Conservation (phyloP, 2,888 invertebrate species). For the Ischnus inquisitorius region DNA sequence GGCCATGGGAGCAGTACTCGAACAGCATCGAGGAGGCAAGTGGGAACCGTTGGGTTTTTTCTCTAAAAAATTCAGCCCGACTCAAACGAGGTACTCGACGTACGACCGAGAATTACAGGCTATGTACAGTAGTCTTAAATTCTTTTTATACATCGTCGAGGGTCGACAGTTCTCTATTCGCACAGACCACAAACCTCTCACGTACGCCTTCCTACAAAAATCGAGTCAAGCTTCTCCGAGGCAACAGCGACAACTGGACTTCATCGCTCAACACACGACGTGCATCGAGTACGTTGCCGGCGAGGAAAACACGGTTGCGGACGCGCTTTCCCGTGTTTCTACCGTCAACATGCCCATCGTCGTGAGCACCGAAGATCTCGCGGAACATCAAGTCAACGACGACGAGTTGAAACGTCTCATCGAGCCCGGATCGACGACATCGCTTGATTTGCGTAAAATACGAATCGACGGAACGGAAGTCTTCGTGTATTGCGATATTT, state of each 20-base stretch:
- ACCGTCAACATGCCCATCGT: conserved; percentile 2
- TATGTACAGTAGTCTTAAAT: conserved; percentile 31
- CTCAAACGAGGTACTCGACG: neutral
- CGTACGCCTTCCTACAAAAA: neutral
- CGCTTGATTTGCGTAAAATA: neutral
- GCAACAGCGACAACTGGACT: conserved; percentile 14
- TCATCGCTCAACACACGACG: conserved; percentile 24
- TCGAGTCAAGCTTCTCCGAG: conserved; percentile 21
- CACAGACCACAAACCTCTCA: conserved; percentile 42
- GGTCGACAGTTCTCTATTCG: conserved; percentile 10
- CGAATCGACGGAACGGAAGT: neutral
- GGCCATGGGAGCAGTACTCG: conserved; percentile 22
- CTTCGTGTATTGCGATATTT: neutral
- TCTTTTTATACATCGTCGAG: conserved; percentile 17
- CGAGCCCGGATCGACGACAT: neutral
- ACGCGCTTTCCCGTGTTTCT: conserved; percentile 22
- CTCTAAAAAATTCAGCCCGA: conserved; percentile 4
- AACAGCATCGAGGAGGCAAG: conserved; percentile 6
- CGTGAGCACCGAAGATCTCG: neutral
- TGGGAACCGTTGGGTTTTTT: conserved; percentile 21
- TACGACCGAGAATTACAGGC: conserved; percentile 6
- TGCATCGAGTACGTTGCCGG: conserved; percentile 18
- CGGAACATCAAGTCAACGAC: conserved; percentile 19
- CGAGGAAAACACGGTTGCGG: conserved; percentile 32
- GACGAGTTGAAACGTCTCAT: conserved; percentile 16